phyloP scores from a whole-genome alignment of 2,888 invertebrate species.

The Blera fallax region DNA sequence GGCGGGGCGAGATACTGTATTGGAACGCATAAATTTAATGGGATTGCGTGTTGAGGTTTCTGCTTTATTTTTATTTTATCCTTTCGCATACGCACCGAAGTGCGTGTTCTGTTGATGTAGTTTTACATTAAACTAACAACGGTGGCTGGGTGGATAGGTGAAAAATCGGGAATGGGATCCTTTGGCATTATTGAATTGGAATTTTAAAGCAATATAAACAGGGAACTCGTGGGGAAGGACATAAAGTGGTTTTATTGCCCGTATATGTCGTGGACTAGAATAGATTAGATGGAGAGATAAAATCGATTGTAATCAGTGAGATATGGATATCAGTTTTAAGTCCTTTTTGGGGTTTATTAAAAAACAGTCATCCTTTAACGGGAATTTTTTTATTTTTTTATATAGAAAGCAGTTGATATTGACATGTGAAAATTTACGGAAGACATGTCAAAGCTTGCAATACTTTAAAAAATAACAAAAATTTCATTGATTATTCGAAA shows the following conservation, averaged over 20 bases:
- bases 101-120: not conserved
- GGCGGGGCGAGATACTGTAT: not conserved
- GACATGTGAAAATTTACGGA: no score
- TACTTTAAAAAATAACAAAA: no score
- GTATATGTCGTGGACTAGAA: not conserved
- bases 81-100: not conserved
- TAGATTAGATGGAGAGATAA: not conserved
- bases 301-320: not conserved
- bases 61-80: not conserved
- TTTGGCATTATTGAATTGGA: conserved; percentile 8
- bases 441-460: no score
- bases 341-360: no score
- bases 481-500: no score
- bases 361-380: no score
- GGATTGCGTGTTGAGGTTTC: conserved; percentile 34
- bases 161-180: not conserved
- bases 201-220: conserved; percentile 6
- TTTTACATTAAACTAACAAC: not conserved
- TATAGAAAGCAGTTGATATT: no score
- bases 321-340: no score
- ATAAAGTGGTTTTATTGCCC: not conserved
- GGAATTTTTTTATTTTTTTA: no score
- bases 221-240: not conserved
- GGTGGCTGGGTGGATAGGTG: not conserved
- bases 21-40: conserved; percentile 19